Evolutionary conservation across 2,888 invertebrate species (phyloP).

Genomic region (Timema cristinae): DNA sequence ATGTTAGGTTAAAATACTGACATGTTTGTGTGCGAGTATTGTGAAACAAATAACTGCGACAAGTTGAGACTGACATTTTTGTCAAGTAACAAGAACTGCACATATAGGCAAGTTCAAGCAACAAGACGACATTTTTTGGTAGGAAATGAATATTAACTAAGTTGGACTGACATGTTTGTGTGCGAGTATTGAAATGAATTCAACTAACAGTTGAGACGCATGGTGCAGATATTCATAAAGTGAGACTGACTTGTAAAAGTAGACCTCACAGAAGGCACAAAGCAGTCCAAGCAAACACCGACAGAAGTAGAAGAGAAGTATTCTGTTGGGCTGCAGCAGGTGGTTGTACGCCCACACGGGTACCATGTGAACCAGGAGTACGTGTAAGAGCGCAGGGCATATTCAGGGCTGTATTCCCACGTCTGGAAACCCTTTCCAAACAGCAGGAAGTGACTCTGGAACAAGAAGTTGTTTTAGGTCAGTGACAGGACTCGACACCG

Average conservation of each 20-base stretch:
- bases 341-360: constrained; percentile 79
- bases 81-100: too few relatives aligned
- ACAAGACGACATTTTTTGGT: too few relatives aligned
- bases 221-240: too few relatives aligned
- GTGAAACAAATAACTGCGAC: too few relatives aligned
- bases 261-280: constrained; percentile 80
- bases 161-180: too few relatives aligned
- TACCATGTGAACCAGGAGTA: constrained; percentile 85
- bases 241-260: constrained; percentile 93
- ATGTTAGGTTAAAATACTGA: constrained; percentile 48
- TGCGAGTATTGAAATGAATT: too few relatives aligned
- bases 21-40: too few relatives aligned
- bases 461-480: constrained; percentile 25
- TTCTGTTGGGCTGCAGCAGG: constrained; percentile 70
- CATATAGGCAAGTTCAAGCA: too few relatives aligned
- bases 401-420: constrained; percentile 98
- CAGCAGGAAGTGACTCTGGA: constrained; percentile 66
- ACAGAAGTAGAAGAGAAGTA: constrained; percentile 84
- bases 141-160: too few relatives aligned
- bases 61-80: too few relatives aligned
- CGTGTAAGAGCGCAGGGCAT: constrained; percentile 91
- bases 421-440: constrained; percentile 95
- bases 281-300: constrained; percentile 76
- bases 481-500: too few relatives aligned
- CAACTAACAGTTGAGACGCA: too few relatives aligned